A percentile compares a stretch with the other conserved stretches of the same genome.
Evolutionary conservation across 2,113 vertebrate genomes (phyloP).

Genomic region (Callocephalon fimbriatum): DNA sequence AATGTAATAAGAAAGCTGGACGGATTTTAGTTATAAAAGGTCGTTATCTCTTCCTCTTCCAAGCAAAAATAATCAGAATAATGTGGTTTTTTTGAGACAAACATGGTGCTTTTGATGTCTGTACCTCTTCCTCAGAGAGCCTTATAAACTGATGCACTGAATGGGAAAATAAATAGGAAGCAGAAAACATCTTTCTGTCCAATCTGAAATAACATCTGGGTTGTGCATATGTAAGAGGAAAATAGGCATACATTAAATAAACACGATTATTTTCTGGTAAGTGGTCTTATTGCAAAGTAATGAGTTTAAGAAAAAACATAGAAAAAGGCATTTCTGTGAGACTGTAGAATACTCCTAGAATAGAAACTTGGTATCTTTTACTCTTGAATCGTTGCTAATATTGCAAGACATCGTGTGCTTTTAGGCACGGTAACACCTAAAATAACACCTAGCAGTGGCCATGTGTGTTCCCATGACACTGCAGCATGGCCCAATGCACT

Average conservation of each 20-base stretch:
- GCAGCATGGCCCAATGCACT: accelerated
- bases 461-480: accelerated
- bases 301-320: not conserved
- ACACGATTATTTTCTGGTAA: not conserved
- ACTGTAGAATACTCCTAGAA: not conserved
- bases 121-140: not conserved
- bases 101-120: not conserved
- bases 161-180: not conserved
- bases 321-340: not conserved
- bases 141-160: not conserved
- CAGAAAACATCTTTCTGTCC: not conserved
- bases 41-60: not conserved
- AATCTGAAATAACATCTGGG: not conserved
- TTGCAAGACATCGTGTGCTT: not conserved
- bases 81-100: not conserved
- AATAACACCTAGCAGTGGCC: not conserved
- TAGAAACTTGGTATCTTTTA: not conserved
- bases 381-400: not conserved
- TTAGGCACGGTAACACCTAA: not conserved
- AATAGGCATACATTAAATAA: not conserved
- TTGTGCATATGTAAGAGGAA: not conserved
- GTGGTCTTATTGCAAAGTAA: not conserved
- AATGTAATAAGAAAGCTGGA: not conserved
- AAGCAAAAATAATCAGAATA: not conserved
- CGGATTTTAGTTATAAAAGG: not conserved